Conservation (phyloP, 2,113 vertebrate species). For the Psephotus haematonotus region DNA sequence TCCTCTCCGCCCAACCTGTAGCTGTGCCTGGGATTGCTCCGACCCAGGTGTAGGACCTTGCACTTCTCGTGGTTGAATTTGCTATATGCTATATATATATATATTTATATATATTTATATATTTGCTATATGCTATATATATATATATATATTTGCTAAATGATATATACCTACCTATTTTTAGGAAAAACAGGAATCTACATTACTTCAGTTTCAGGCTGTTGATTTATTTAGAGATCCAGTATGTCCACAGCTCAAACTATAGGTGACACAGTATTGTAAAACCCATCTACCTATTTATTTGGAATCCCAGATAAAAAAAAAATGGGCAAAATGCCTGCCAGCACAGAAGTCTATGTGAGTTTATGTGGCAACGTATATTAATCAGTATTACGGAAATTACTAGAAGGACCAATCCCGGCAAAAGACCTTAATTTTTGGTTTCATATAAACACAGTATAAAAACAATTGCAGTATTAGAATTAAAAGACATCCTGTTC, state of each 20-base stretch:
- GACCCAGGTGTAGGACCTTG: no score
- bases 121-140: no score
- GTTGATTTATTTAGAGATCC: not conserved
- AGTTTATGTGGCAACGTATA: not conserved
- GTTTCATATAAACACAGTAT: not conserved
- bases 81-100: no score
- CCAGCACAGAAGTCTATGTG: not conserved
- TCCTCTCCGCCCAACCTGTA: no score
- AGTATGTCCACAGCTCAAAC: not conserved
- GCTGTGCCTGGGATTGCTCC: no score
- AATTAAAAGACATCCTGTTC: not conserved
- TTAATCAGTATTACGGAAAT: not conserved
- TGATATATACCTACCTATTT: not conserved
- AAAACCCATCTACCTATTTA: not conserved
- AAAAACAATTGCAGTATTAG: not conserved
- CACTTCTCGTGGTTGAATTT: no score
- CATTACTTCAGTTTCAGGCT: not conserved
- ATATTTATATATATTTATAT: no score
- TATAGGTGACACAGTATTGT: not conserved
- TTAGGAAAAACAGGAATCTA: not conserved
- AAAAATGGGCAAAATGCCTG: not conserved
- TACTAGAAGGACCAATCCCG: not conserved
- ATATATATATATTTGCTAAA: no score
- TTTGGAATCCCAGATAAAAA: not conserved
- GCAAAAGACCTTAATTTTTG: not conserved